Evolutionary conservation across 1,140 invertebrate species (phyloP).

Genomic region (Anadara kagoshimensis): DNA sequence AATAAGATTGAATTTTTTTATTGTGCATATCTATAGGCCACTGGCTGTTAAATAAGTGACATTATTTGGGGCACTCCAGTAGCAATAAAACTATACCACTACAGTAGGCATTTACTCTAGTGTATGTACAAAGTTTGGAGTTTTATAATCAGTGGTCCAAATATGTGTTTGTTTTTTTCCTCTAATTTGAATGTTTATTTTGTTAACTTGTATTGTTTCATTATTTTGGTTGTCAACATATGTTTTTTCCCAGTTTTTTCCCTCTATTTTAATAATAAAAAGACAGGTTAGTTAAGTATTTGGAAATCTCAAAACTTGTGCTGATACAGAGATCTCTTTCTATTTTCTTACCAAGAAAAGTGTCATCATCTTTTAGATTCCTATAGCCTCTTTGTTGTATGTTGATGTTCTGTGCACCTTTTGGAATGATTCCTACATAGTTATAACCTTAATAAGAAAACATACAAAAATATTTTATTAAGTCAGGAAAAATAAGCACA

Average conservation of each 20-base stretch:
- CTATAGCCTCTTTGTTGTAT: slow-evolving; percentile 82
- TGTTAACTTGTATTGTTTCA: background rate
- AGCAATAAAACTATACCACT: background rate
- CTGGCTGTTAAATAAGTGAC: no score
- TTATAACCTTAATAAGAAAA: slow-evolving; percentile 80
- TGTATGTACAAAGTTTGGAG: background rate
- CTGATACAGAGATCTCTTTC: background rate
- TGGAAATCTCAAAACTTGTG: no score
- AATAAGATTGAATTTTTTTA: background rate
- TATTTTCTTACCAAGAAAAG: slow-evolving; percentile 85
- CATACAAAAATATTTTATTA: no score
- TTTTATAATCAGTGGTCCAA: background rate
- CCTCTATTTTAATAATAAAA: no score
- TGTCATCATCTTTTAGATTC: slow-evolving; percentile 81
- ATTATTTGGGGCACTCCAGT: background rate
- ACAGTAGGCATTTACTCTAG: background rate
- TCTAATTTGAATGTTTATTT: background rate
- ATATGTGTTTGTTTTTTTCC: background rate
- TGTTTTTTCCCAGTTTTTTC: no score
- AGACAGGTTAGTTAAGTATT: no score
- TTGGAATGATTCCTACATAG: slow-evolving; percentile 85
- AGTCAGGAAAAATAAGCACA: no score
- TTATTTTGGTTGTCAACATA: background rate
- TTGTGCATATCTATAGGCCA: no score
- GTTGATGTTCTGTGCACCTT: slow-evolving; percentile 87